phyloP scores from a whole-genome alignment of 2,113 vertebrate genomes.

The Lontra canadensis region DNA sequence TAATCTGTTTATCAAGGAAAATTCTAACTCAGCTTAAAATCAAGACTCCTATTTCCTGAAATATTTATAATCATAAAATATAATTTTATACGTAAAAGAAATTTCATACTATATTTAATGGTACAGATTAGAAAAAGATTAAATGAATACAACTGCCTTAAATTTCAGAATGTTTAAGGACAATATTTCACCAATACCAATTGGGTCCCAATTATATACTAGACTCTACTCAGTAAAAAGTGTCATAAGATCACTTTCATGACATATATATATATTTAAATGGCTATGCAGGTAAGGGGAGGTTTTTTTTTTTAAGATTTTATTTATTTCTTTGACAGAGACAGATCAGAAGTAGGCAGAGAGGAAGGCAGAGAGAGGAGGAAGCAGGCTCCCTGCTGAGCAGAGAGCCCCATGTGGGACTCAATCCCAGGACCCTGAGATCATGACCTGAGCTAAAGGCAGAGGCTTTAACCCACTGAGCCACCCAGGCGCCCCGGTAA shows the following conservation, averaged over 20 bases:
- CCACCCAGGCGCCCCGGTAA: too few relatives aligned
- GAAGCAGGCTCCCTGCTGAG: too few relatives aligned
- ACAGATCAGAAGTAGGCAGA: too few relatives aligned
- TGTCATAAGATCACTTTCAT: background rate
- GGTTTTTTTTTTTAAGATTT: background rate
- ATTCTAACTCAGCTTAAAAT: background rate
- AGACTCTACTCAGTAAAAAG: background rate
- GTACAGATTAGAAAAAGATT: background rate
- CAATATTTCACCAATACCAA: background rate
- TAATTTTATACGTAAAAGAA: background rate
- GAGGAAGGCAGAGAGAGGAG: too few relatives aligned
- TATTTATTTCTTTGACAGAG: too few relatives aligned
- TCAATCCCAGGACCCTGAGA: too few relatives aligned
- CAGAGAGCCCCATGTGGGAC: too few relatives aligned
- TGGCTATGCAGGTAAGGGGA: fast-evolving
- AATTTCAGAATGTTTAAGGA: background rate
- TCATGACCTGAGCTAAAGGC: too few relatives aligned
- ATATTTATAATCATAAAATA: background rate
- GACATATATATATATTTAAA: background rate
- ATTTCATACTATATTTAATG: background rate
- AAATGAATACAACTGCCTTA: background rate
- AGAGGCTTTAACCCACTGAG: too few relatives aligned
- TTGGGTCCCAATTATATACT: background rate
- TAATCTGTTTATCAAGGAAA: background rate
- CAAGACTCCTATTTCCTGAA: background rate